These are phyloP conservation scores for Drosophila meridionalis DNA, from an alignment of 2,888 invertebrate species.

Conservation along the genomic window DNA sequence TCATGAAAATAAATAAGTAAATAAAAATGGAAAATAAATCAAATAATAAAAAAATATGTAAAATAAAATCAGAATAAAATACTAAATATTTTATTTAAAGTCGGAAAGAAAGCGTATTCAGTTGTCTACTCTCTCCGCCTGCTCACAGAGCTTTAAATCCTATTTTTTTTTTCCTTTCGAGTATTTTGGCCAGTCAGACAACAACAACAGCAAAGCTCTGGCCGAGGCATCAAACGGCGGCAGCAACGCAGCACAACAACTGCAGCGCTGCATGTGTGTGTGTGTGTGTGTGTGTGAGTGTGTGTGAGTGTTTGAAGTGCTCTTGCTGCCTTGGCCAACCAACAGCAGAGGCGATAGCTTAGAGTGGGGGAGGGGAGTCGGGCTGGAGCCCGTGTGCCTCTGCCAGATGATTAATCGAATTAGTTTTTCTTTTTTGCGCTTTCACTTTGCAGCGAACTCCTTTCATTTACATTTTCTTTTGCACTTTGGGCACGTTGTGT, in stretches of 20 bases:
- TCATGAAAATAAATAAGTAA: too few relatives aligned
- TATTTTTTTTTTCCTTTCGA: conserved; percentile 1
- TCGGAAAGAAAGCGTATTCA: conserved; percentile 17
- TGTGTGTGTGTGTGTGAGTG: conserved; percentile 31
- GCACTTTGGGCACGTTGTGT: conserved; percentile 59
- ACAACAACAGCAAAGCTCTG: conserved; percentile 9
- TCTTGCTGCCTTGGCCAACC: conserved; percentile 54
- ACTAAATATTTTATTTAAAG: too few relatives aligned
- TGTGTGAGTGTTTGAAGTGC: conserved; percentile 31
- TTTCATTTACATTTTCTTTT: conserved; percentile 81
- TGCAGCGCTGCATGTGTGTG: conserved; percentile 49
- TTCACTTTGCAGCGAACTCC: conserved; percentile 59
- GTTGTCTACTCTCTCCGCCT: not conserved
- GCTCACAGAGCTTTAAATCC: not conserved
- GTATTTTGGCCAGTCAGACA: conserved; percentile 45
- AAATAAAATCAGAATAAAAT: not conserved
- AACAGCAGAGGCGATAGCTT: conserved; percentile 28
- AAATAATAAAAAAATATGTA: not conserved
- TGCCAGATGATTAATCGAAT: conserved; percentile 78
- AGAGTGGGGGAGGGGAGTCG: conserved; percentile 5
- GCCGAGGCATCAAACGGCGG: conserved; percentile 47
- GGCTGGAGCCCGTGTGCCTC: conserved; percentile 22
- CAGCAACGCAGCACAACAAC: conserved; percentile 39
- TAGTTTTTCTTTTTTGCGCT: conserved; percentile 70
- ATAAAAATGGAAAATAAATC: not conserved